Evolutionary conservation across 2,888 invertebrate genomes (phyloP).

Genomic region (Andricus curvator): DNA sequence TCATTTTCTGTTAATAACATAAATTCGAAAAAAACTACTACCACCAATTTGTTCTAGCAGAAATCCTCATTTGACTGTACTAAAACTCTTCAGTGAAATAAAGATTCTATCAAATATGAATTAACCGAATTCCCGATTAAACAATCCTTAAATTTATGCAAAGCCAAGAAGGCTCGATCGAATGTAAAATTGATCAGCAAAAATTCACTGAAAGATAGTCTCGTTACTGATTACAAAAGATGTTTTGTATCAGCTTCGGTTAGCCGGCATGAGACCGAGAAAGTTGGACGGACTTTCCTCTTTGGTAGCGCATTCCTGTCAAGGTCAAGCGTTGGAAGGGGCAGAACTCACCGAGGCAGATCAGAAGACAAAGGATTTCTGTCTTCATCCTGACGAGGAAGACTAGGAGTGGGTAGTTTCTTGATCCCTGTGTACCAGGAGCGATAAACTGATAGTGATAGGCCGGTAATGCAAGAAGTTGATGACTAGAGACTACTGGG

Average conservation of each 20-base stretch:
- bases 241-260: constrained; percentile 1
- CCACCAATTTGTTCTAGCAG: too few species aligned
- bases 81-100: neutral
- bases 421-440: constrained; percentile 51
- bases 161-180: neutral
- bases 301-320: constrained; percentile 20
- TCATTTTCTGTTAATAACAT: too few species aligned
- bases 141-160: neutral
- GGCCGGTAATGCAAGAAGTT: constrained; percentile 60
- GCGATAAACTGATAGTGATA: constrained; percentile 48
- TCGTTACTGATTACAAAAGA: neutral
- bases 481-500: constrained; percentile 76
- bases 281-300: constrained; percentile 24
- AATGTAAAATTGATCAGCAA: neutral
- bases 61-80: too few species aligned
- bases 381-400: constrained; percentile 69
- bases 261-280: constrained; percentile 20
- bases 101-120: neutral
- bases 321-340: constrained; percentile 20
- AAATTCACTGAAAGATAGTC: neutral
- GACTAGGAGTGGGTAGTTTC: constrained; percentile 42
- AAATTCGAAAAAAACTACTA: too few species aligned
- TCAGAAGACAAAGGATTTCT: constrained; percentile 66
- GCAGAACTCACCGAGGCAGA: constrained; percentile 69
- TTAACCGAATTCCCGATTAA: neutral